Base-by-base conservation (phyloP, 2,113 vertebrate species). In the Pimephales promelas region DNA sequence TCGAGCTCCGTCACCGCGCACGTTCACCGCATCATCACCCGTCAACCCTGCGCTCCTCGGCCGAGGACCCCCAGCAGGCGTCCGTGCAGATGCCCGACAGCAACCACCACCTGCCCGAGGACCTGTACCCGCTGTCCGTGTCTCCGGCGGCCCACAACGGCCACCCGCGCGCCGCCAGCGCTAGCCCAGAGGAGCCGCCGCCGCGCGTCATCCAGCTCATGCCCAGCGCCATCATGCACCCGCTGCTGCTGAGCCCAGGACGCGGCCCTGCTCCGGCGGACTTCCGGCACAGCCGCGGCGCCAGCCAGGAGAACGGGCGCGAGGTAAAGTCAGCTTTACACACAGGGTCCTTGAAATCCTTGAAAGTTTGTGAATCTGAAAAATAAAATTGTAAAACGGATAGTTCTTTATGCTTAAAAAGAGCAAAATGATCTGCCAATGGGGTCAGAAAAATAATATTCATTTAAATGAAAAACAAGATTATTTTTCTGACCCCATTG, bases 161-260 rank as follows among this genome's bases (percentile, higher is more conserved):
- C 45, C 97, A 96, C 93, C 40, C 40, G 40, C 40, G 40, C 40
- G 40, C 40, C 40, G 40, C 40, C 9, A 40, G 40, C 40, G 40
- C 40, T 40, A 40, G 40, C 40, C 40, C 40, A 10, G 40, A 40
- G 40, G 40, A 40, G 40, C 40, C 86, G 14, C 92, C 93, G 88
- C 95, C 96, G 0, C 95, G 97, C 0, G 95, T 98, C 87, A 99
- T 99, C 91, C 98, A 99, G 92, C 95, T 99, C 86, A 97, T 99
- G 95, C 96, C 97, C 83, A 98, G 97, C 77, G 90, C 97, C 85
- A 99, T 98, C 91, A 98, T 99, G 97, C 97, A 98, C 95, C 98
- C 98, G 8, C 90, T 99, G 91, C 95, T 98, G 89, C 90, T 98
- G 83, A 97, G 96, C 89, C 93, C 96, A 20, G 93, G 62, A 52